Percentiles rank a stretch among this genome's conserved stretches.
Evolutionary conservation across 2,888 invertebrate species (phyloP).

Genomic region (Drosophila hawaiiensis): DNA sequence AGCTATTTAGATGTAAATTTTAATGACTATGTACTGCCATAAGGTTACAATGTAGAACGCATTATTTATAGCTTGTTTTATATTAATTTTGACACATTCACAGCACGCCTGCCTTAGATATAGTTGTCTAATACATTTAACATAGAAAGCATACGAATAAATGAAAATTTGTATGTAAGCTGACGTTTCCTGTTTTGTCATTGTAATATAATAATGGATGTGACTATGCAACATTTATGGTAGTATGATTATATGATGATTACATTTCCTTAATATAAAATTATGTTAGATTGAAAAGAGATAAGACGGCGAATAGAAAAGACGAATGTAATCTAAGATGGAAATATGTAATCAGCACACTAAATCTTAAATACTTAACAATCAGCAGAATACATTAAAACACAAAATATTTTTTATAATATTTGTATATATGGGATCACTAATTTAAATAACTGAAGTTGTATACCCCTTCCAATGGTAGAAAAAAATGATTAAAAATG

Average conservation of each 20-base stretch:
- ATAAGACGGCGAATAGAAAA: neutral
- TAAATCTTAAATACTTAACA: neutral
- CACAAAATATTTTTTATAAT: neutral
- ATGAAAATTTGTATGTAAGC: neutral
- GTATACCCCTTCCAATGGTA: neutral
- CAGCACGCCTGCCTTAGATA: conserved; percentile 23
- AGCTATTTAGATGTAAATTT: conserved; percentile 78
- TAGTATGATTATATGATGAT: conserved; percentile 1
- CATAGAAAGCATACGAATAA: neutral
- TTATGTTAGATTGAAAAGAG: neutral
- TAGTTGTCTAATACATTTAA: conserved; percentile 1
- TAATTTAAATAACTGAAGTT: neutral
- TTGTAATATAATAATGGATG: conserved; percentile 2
- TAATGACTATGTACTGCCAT: conserved; percentile 53
- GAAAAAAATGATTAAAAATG: neutral
- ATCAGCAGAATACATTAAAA: neutral
- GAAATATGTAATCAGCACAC: neutral
- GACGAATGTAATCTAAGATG: neutral
- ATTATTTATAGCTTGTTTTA: conserved; percentile 65
- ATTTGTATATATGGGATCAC: neutral
- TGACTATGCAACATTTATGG: conserved; percentile 27
- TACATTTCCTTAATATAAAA: neutral
- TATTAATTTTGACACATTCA: conserved; percentile 53
- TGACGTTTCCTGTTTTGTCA: conserved; percentile 44
- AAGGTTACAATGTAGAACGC: conserved; percentile 37